Evolutionary conservation across 2,797 vertebrate genomes (phyloP).

Genomic region (Sebastes glaucus): DNA sequence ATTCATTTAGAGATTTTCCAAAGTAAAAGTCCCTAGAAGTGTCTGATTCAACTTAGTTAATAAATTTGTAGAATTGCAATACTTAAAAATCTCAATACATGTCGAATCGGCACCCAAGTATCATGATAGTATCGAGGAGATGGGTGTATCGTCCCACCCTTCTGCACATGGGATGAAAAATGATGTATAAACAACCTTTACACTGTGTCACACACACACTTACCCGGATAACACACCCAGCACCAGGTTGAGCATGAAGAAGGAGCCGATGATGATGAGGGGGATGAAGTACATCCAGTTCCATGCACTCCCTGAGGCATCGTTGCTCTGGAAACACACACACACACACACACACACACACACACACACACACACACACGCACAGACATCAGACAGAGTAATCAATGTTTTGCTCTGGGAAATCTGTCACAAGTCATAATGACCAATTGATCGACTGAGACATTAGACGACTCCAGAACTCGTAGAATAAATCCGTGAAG

Average conservation of each 20-base stretch:
- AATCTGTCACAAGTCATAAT: constrained; percentile 1
- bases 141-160: no score
- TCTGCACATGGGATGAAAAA: no score
- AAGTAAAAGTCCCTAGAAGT: no score
- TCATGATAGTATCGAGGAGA: no score
- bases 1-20: no score
- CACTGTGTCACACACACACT: constrained; percentile 46
- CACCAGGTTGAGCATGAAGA: constrained; percentile 98
- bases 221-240: constrained; percentile 95
- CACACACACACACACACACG: constrained; percentile 28
- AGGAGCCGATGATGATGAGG: constrained; percentile 97
- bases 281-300: constrained; percentile 98
- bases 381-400: constrained; percentile 25
- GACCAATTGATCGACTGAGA: not conserved
- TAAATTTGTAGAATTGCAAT: no score
- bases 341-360: constrained; percentile 25
- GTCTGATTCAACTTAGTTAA: no score
- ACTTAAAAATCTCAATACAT: not conserved
- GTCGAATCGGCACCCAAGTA: no score
- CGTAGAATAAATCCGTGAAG: not conserved
- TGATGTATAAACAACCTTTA: not conserved
- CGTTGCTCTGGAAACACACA: constrained; percentile 88
- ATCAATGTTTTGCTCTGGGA: constrained; percentile 32
- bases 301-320: constrained; percentile 94
- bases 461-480: not conserved